Evolutionary conservation across 1,140 invertebrate genomes (phyloP).

Genomic region (Tachypleus tridentatus): DNA sequence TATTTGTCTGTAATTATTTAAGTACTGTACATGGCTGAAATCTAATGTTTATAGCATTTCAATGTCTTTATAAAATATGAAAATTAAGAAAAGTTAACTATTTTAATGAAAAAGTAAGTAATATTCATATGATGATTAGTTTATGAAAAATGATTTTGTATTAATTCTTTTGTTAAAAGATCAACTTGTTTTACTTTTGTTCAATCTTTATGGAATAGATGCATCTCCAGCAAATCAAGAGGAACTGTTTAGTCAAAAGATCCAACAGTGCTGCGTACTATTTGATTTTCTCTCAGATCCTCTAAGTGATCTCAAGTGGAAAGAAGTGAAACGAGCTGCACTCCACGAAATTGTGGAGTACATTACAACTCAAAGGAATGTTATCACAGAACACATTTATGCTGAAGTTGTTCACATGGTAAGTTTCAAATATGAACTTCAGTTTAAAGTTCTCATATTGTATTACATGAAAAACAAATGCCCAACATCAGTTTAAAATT

Average conservation of each 20-base stretch:
- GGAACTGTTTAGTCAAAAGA: slow-evolving; percentile 90
- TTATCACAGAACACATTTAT: slow-evolving; percentile 78
- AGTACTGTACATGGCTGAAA: too few species aligned
- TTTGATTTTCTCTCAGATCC: slow-evolving; percentile 96
- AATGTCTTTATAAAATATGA: too few species aligned
- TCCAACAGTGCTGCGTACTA: slow-evolving; percentile 92
- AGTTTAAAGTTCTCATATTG: too few species aligned
- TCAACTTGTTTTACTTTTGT: too few species aligned
- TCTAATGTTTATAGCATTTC: too few species aligned
- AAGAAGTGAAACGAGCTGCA: slow-evolving; percentile 92
- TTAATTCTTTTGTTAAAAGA: too few species aligned
- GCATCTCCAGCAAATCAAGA: slow-evolving; percentile 75
- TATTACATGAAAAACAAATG: too few species aligned
- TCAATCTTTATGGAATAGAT: slow-evolving; percentile 46
- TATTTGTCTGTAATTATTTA: neutral
- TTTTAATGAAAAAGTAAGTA: too few species aligned
- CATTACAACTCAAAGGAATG: slow-evolving; percentile 66
- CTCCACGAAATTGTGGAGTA: slow-evolving; percentile 97
- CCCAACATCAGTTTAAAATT: too few species aligned
- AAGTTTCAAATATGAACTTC: slow-evolving; percentile 24
- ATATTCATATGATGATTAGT: too few species aligned
- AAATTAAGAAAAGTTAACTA: too few species aligned
- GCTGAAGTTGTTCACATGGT: slow-evolving; percentile 95
- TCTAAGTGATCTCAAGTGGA: slow-evolving; percentile 95
- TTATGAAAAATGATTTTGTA: too few species aligned